These are phyloP conservation scores for Stratiomys singularior DNA, from an alignment of 2,888 invertebrate species.

Conservation along the genomic window DNA sequence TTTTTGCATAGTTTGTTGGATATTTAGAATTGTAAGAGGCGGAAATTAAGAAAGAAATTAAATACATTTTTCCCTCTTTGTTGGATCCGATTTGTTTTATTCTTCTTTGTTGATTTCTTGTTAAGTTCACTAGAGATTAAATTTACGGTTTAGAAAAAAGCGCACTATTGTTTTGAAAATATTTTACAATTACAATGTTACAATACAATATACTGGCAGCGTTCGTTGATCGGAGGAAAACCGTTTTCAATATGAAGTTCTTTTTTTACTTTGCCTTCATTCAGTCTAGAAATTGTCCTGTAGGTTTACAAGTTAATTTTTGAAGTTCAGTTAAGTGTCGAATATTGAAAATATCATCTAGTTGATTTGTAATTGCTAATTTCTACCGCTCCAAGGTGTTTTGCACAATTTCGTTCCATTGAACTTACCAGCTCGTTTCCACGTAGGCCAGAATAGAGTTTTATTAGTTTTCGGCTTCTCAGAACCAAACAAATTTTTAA, in stretches of 20 bases:
- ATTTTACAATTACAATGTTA: not conserved
- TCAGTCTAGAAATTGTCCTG: conserved; percentile 2
- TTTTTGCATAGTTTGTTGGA: not conserved
- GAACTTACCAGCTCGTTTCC: no score
- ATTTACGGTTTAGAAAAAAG: conserved; percentile 10
- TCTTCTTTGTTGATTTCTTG: no score
- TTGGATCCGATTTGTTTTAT: no score
- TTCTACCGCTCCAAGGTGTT: no score
- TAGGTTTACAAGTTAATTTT: no score
- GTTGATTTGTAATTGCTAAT: no score
- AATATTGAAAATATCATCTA: no score
- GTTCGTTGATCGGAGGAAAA: conserved; percentile 43
- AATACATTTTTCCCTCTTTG: conserved; percentile 8
- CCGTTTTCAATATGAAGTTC: not conserved
- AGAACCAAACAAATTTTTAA: no score
- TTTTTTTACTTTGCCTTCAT: not conserved
- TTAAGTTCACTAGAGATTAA: not conserved
- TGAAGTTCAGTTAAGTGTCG: no score
- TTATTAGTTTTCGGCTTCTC: no score
- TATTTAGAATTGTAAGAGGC: not conserved
- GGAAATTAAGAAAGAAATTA: not conserved
- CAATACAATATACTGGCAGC: conserved; percentile 39
- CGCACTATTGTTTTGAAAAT: not conserved
- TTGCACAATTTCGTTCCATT: no score
- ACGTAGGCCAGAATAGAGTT: no score